phyloP scores from a whole-genome alignment of 1,140 invertebrate genomes.

The Pseudomyrmex pallidus region DNA sequence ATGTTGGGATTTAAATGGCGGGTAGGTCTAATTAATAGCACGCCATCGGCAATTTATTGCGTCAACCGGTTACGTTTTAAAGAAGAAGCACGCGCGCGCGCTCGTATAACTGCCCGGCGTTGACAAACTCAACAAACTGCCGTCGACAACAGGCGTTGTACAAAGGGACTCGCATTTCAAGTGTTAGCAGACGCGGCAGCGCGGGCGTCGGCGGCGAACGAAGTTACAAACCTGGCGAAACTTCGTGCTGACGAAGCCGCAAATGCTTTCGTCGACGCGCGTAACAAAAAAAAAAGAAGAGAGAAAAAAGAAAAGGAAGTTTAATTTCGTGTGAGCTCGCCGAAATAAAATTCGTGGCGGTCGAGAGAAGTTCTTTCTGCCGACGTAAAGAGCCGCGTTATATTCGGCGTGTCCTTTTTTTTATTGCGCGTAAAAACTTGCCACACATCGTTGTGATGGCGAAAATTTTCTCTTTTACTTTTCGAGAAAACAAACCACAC shows the following conservation, averaged over 20 bases:
- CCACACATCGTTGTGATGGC: slow-evolving; percentile 1
- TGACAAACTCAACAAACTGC: slow-evolving; percentile 45
- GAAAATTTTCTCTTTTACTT: slow-evolving; percentile 21
- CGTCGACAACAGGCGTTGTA: slow-evolving; percentile 29
- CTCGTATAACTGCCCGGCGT: not conserved
- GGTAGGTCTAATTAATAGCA: slow-evolving; percentile 63
- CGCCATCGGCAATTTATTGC: slow-evolving; percentile 58
- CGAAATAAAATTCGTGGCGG: slow-evolving; percentile 45
- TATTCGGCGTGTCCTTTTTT: slow-evolving; percentile 30
- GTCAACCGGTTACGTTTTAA: slow-evolving; percentile 54
- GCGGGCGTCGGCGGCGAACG: not conserved
- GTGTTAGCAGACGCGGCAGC: not conserved
- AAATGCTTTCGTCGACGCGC: slow-evolving; percentile 44
- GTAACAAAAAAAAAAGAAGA: slow-evolving; percentile 45
- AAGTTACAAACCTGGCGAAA: slow-evolving; percentile 41
- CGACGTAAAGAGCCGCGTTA: slow-evolving; percentile 25
- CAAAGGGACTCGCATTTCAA: slow-evolving; percentile 44
- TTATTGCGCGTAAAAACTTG: not conserved
- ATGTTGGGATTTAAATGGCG: slow-evolving; percentile 55
- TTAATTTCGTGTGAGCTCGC: slow-evolving; percentile 41
- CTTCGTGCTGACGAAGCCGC: slow-evolving; percentile 47
- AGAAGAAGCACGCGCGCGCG: not conserved
- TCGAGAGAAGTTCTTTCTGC: slow-evolving; percentile 26
- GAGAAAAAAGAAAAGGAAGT: slow-evolving; percentile 51
- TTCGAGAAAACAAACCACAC: too few relatives aligned